Evolutionary conservation across 2,797 vertebrate species (phyloP).

Genomic region (Gobionotothen gibberifrons): DNA sequence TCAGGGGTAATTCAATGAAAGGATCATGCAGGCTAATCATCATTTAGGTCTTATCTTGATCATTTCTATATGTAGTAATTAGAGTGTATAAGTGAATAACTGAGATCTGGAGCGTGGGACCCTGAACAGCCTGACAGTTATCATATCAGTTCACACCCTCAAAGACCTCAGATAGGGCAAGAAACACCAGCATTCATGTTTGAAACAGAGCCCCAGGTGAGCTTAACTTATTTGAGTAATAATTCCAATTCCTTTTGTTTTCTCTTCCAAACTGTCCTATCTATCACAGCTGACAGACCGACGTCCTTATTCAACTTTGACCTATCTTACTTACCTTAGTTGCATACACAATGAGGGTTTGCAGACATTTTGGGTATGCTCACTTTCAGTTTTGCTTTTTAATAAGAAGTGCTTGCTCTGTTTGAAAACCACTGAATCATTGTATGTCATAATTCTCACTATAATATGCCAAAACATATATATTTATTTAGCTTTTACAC

Average conservation of each 20-base stretch:
- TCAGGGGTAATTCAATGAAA: not conserved
- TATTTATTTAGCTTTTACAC: not conserved
- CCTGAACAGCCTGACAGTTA: not conserved
- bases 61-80: not conserved
- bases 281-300: conserved; percentile 9
- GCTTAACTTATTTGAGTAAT: conserved; percentile 7
- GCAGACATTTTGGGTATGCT: conserved; percentile 21
- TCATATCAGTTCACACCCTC: not conserved
- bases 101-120: no score
- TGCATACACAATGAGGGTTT: conserved; percentile 23
- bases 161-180: not conserved
- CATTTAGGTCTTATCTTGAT: not conserved
- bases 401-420: conserved; percentile 17
- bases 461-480: not conserved
- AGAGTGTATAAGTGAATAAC: not conserved
- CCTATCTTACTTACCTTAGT: conserved; percentile 24
- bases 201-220: conserved; percentile 3
- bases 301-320: conserved; percentile 16
- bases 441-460: not conserved
- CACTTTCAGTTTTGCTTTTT: conserved; percentile 15
- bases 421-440: conserved; percentile 9
- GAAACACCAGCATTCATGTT: conserved; percentile 12
- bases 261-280: conserved; percentile 30
- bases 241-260: conserved; percentile 19
- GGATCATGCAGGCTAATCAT: not conserved